Conservation (phyloP, 1,140 invertebrate genomes). For the Drosophila eugracilis region DNA sequence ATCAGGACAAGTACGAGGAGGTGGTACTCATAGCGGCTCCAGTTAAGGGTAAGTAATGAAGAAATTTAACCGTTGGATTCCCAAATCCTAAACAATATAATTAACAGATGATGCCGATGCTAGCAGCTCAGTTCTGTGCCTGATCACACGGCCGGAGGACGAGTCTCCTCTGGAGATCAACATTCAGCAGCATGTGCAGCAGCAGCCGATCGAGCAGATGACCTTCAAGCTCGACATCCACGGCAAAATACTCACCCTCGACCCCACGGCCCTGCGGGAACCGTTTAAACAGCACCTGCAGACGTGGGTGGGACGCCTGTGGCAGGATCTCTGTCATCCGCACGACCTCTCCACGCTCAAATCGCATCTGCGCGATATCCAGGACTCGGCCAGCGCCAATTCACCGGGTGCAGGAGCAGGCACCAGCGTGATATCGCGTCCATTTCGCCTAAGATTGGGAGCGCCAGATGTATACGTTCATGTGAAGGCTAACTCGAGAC, state of each 20-base stretch:
- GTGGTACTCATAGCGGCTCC: conserved; percentile 86
- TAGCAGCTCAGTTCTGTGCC: conserved; percentile 88
- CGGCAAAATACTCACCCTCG: conserved; percentile 93
- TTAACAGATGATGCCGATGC: conserved; percentile 90
- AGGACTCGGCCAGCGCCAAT: conserved; percentile 86
- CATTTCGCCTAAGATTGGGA: conserved; percentile 91
- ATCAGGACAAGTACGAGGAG: conserved; percentile 84
- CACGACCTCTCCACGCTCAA: conserved; percentile 90
- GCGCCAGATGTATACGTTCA: conserved; percentile 91
- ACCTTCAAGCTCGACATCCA: conserved; percentile 95
- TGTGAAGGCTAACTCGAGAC: conserved; percentile 94
- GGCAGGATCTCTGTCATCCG: conserved; percentile 91
- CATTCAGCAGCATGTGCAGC: conserved; percentile 85
- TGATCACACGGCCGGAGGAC: conserved; percentile 93
- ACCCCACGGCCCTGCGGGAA: conserved; percentile 89
- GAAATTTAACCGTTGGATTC: background rate
- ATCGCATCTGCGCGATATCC: conserved; percentile 91
- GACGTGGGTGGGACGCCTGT: conserved; percentile 86
- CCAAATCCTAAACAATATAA: background rate
- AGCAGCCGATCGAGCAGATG: conserved; percentile 92
- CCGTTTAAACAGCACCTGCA: conserved; percentile 88
- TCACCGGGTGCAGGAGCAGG: conserved; percentile 60
- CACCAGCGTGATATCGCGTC: conserved; percentile 86
- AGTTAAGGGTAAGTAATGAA: conserved; percentile 79
- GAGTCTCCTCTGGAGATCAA: conserved; percentile 88